A percentile compares a stretch with the other conserved stretches of the same genome.
Conservation (phyloP, 1,140 invertebrate genomes). For the Euura lappo region DNA sequence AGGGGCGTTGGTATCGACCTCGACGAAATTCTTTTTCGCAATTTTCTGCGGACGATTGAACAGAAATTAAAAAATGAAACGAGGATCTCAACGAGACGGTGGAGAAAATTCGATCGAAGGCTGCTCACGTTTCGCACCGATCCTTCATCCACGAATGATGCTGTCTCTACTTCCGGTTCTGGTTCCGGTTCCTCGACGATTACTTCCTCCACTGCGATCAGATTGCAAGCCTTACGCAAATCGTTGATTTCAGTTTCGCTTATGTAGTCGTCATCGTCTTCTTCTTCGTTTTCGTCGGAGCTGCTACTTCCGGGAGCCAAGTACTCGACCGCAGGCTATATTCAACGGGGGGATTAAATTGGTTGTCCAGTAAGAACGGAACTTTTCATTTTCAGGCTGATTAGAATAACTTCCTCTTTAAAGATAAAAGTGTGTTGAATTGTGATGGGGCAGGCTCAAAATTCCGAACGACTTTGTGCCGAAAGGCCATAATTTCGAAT, state of each 20-base stretch:
- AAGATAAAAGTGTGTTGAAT: too few relatives aligned
- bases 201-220: neutral
- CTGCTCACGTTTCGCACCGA: neutral
- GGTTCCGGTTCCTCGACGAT: neutral
- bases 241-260: slow-evolving; percentile 19
- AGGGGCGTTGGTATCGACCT: neutral
- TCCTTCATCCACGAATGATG: neutral
- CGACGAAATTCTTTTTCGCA: neutral
- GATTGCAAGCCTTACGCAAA: slow-evolving; percentile 2
- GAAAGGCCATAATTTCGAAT: too few relatives aligned
- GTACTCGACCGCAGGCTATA: slow-evolving; percentile 6
- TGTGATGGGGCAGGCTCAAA: too few relatives aligned
- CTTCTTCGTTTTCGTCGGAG: neutral
- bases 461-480: too few relatives aligned
- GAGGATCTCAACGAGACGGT: neutral
- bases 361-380: neutral
- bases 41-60: neutral
- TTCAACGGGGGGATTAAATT: neutral
- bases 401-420: too few relatives aligned
- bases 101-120: neutral
- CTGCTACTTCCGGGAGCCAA: neutral
- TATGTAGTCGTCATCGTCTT: slow-evolving; percentile 2
- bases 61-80: neutral
- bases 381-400: neutral
- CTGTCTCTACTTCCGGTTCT: neutral